Conservation (phyloP, 1,140 invertebrate species). For the Bombyx mandarina region DNA sequence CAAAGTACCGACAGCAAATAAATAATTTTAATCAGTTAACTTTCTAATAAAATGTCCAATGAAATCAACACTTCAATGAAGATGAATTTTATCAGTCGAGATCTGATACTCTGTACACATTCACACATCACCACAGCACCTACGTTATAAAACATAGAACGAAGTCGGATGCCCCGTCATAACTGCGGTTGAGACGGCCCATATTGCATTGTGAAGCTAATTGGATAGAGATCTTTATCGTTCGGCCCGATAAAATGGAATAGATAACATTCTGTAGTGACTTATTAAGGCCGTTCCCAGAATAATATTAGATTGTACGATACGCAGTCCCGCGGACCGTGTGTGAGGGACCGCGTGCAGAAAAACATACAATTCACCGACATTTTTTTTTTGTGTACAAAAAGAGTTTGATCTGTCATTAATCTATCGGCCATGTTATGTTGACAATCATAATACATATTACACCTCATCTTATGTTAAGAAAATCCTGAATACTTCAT, state of each 20-base stretch:
- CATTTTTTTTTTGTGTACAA: too few relatives aligned
- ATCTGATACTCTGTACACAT: background rate
- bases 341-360: slow-evolving; percentile 45
- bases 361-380: slow-evolving; percentile 16
- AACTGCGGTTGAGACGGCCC: slow-evolving; percentile 53
- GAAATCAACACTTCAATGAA: too few relatives aligned
- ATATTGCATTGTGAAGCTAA: slow-evolving; percentile 69
- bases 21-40: too few relatives aligned
- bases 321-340: slow-evolving; percentile 41
- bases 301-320: slow-evolving; percentile 72
- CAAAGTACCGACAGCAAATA: too few relatives aligned
- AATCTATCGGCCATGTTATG: too few relatives aligned
- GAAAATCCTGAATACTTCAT: too few relatives aligned
- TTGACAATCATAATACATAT: too few relatives aligned
- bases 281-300: slow-evolving; percentile 73
- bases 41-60: too few relatives aligned
- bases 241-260: slow-evolving; percentile 66
- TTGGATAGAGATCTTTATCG: slow-evolving; percentile 71
- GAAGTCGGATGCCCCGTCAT: slow-evolving; percentile 34
- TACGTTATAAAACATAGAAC: slow-evolving; percentile 16
- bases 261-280: slow-evolving; percentile 73
- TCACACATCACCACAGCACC: background rate
- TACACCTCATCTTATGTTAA: too few relatives aligned
- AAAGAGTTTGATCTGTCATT: too few relatives aligned
- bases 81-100: background rate